Evolutionary conservation across 1,140 invertebrate species (phyloP), one percentile per base, ranked within the genome.

Genomic region (Drosophila murphyi): DNA sequence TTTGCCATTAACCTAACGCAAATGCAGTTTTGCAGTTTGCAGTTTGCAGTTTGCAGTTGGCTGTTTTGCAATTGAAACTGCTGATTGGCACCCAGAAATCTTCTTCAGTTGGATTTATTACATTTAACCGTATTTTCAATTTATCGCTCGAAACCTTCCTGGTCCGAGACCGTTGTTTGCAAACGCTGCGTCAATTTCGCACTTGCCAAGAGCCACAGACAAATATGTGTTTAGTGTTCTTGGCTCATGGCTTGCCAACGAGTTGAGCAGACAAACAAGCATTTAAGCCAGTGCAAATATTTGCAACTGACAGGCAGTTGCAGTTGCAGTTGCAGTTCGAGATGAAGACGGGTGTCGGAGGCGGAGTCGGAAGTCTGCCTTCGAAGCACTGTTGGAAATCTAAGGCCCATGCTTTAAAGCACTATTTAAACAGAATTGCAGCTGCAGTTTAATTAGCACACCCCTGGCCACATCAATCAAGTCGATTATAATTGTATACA

Each of bases 1-100:
- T 62, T 87, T 80, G 70, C 83, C 80, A 87, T 87, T 87, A 87
- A 87, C 83, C 83, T 65, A 80, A 77, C 70, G 78, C 51, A 69
- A 47, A 20, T 54, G 39, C 41, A 51, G 32, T 72, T 80, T 78
- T 65, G 69, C 70, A 82, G 20, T 20, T 20, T 20, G 20, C 20
- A 20, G 20, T 20, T 20, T 20, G 20, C 20, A 20, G 20, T 20
- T 20, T 20, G 20, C 20, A 20, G 20, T 20, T 20, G 20, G 20
- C 20, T 20, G 20, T 20, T 20, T 20, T 88, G 76, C 79, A 67
- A 59, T 2, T 60, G 28, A 7, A 60, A 6, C 12, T n/a, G 37
- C 8, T 20, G 31, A 47, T 47, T 47, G 43, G 29, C 31, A 48
- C 32, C 5, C 10, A 3, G 5, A 28, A 52, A 34, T n/a, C 34